Conservation (phyloP, 2,797 vertebrate genomes). For the Neosilurus mollespiculum region DNA sequence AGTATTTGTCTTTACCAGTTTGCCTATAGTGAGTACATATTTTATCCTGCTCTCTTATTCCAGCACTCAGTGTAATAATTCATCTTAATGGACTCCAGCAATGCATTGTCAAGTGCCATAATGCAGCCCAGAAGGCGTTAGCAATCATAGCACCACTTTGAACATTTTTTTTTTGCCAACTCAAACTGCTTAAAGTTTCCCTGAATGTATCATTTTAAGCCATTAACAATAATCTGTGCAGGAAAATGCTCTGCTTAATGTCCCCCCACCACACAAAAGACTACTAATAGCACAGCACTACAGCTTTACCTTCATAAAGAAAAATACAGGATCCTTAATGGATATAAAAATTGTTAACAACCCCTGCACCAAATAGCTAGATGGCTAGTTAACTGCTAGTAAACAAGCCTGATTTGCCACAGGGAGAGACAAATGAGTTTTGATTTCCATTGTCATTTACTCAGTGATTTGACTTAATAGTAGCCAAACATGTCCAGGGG, state of each 20-base stretch:
- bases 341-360: conserved; percentile 1
- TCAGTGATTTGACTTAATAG: neutral
- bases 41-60: conserved; percentile 4
- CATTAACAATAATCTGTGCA: conserved; percentile 18
- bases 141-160: conserved; percentile 21
- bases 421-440: conserved; percentile 14
- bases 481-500: neutral
- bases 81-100: conserved; percentile 41
- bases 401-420: neutral
- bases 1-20: neutral
- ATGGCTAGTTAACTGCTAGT: neutral
- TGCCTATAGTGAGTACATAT: conserved; percentile 18
- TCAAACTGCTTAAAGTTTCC: conserved; percentile 20
- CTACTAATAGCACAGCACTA: neutral
- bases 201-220: conserved; percentile 14
- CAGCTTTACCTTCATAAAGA: neutral
- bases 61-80: conserved; percentile 5
- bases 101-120: conserved; percentile 11
- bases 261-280: neutral
- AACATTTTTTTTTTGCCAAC: conserved; percentile 27
- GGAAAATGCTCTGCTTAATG: conserved; percentile 7
- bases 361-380: neutral
- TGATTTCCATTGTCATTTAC: conserved; percentile 14
- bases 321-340: neutral
- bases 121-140: conserved; percentile 14